A percentile compares a stretch with the other conserved stretches of the same genome.
Conservation (phyloP, 1,140 invertebrate species). For the Aphidius ervi region DNA sequence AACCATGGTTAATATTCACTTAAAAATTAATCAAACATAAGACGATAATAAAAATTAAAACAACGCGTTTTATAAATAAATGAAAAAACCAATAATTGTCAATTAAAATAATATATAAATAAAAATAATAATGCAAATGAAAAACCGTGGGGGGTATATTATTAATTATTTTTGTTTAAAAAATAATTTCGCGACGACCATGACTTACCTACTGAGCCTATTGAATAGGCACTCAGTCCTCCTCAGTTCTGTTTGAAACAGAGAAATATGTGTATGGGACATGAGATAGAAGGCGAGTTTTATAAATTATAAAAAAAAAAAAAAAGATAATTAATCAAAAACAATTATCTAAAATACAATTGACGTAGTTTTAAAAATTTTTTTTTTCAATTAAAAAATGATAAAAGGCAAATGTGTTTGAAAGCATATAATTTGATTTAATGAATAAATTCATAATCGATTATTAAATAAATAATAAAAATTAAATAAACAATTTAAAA, state of each 20-base stretch:
- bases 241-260: conserved; percentile 53
- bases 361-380: not conserved
- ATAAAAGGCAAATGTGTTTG: too few species aligned
- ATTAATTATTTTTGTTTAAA: conserved; percentile 9
- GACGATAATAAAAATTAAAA: conserved; percentile 5
- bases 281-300: conserved; percentile 43
- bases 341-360: not conserved
- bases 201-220: conserved; percentile 51
- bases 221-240: conserved; percentile 50
- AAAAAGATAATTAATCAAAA: too few species aligned
- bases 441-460: too few species aligned
- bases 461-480: not conserved
- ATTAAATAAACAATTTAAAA: not conserved
- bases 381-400: conserved; percentile 21
- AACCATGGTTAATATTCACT: not conserved
- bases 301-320: not conserved
- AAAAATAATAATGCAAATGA: not conserved
- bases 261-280: conserved; percentile 49
- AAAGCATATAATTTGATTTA: too few species aligned
- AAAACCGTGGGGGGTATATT: too few species aligned
- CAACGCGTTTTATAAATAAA: too few species aligned
- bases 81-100: not conserved
- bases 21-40: not conserved
- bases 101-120: not conserved
- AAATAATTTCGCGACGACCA: conserved; percentile 46